Evolutionary conservation across 2,113 vertebrate species (phyloP).

Genomic region (Cyprinodon tularosa): DNA sequence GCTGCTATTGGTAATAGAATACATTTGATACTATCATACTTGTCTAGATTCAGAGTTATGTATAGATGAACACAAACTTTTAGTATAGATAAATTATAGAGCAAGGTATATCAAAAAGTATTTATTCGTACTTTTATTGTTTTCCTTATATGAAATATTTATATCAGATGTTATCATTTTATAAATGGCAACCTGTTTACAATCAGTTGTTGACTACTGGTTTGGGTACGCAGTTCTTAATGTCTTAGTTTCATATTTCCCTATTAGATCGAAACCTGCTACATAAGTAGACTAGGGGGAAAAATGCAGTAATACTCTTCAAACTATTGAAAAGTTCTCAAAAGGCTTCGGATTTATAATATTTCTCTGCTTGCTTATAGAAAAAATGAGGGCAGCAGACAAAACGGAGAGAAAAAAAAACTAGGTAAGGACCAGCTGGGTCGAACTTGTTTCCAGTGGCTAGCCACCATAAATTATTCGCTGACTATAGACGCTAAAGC

Average conservation of each 20-base stretch:
- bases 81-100: no score
- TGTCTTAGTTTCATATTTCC: neutral
- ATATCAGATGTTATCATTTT: no score
- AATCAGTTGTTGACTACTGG: no score
- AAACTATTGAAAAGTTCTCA: neutral
- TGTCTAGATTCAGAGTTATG: no score
- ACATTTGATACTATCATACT: no score
- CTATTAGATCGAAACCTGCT: neutral
- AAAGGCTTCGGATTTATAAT: neutral
- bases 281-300: neutral
- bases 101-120: no score
- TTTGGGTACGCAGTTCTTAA: neutral
- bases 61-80: no score
- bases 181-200: neutral
- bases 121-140: no score
- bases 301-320: neutral
- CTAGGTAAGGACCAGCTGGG: constrained; percentile 1
- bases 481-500: neutral
- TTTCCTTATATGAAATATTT: no score
- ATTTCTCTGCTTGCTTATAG: neutral
- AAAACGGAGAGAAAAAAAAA: neutral
- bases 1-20: no score
- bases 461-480: neutral
- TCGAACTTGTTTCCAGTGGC: constrained; percentile 1
- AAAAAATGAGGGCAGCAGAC: neutral